Evolutionary conservation across 2,888 invertebrate species (phyloP), one percentile per base, ranked within the genome.

Genomic region (Apoda limacodes): DNA sequence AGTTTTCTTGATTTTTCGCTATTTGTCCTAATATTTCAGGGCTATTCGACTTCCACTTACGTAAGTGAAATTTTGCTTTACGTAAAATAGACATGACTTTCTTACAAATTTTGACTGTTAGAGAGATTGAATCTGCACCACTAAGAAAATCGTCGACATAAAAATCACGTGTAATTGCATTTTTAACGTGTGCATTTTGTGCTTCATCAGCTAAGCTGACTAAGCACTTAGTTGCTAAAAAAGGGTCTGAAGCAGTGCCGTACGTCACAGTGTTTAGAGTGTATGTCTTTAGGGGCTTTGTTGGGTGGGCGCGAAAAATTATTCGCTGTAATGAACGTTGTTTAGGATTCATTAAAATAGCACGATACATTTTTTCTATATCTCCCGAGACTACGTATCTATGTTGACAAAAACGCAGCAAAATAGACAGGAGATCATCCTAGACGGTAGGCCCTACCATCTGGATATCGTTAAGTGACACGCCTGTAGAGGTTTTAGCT

Each of bases 81-180:
- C 25, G 2, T 11, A 48, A 34, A n/a, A 12, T 33, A 5, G 32
- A 28, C 3, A 30, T 33, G 3, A 43, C 42, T 1, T 25, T 26
- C 35, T 38, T 30, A 23, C 37, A 34, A 5, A 41, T 22, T 5
- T 29, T n/a, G 7, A 40, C 32, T 3, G 30, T 22, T 15, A 15
- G 12, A 5, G 38, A 25, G 6, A 30, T 22, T 1, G 37, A 25
- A n/a, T 20, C 19, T 2, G 24, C 24, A 2, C 45, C 43, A 9
- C 31, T 33, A 5, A 46, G 19, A 24, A 36, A 40, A 32, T 48
- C 48, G 11, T 47, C 45, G 3, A 45, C 40, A 22, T 41, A 46
- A 24, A 46, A 45, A 15, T 48, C 39, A 10, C 22, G 23, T 23
- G 4, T 9, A 11, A 43, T 36, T 2, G 28, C 4, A 34, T 11